phyloP scores from a whole-genome alignment of 2,888 invertebrate species.

The Dynastes grantii region DNA sequence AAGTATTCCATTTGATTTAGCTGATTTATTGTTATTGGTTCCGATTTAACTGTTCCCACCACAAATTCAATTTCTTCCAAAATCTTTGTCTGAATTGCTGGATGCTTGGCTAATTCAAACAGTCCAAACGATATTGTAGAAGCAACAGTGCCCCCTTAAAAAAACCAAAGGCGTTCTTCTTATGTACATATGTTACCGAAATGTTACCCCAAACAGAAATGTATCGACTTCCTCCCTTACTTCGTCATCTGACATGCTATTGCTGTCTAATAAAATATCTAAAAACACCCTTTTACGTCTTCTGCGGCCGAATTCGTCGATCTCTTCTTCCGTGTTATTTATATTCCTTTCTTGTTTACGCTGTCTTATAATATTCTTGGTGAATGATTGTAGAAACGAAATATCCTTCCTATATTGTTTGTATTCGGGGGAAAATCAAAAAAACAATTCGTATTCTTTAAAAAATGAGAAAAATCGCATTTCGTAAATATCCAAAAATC shows the following conservation, averaged over 20 bases:
- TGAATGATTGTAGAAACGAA: constrained; percentile 52
- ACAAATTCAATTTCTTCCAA: constrained; percentile 62
- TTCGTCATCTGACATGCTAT: constrained; percentile 55
- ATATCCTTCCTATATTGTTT: constrained; percentile 49
- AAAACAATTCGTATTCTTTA: constrained; percentile 55
- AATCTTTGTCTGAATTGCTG: constrained; percentile 68
- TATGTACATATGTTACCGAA: no score
- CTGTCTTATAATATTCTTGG: constrained; percentile 51
- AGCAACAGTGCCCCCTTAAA: no score
- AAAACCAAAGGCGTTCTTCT: no score
- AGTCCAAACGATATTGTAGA: constrained; percentile 72
- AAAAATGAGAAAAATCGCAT: constrained; percentile 54
- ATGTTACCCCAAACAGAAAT: constrained; percentile 73
- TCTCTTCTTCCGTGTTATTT: constrained; percentile 63
- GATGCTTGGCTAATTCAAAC: constrained; percentile 72
- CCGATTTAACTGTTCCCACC: constrained; percentile 61
- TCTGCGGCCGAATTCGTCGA: constrained; percentile 48
- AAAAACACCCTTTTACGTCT: constrained; percentile 50
- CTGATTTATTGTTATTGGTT: constrained; percentile 62
- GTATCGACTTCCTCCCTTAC: constrained; percentile 73
- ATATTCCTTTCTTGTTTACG: constrained; percentile 51
- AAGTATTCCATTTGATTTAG: constrained; percentile 71
- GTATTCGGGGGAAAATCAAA: constrained; percentile 54
- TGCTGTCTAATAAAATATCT: constrained; percentile 52
- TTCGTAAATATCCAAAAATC: constrained; percentile 52